Evolutionary conservation across 2,888 invertebrate species (phyloP), one percentile per base, ranked within the genome.

Genomic region (Athalia rosae): DNA sequence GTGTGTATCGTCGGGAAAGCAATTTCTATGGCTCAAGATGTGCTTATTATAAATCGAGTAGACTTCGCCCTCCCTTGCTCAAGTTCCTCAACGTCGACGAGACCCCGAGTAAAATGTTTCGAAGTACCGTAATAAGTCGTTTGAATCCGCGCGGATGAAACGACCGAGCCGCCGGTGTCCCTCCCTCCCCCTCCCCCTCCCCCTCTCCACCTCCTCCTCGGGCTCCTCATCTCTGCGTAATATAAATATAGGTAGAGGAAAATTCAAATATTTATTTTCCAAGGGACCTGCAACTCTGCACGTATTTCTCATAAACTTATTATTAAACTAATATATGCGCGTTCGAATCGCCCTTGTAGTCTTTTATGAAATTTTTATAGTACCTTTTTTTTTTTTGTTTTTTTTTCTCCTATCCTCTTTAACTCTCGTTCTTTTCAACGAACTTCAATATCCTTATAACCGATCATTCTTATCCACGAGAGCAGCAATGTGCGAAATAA

Each of bases 21-120:
- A 71, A 71, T 71, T 56, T 71, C 58, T 58, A 71, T 71, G 71
- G 71, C 71, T 71, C 43, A 71, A 71, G 71, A 71, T 58, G 58
- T 71, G 56, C 71, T 71, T 71, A 71, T 71, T 71, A 71, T 41
- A 50, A 71, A 58, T 71, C 71, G 71, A 71, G 71, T 71, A 58
- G 71, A 28, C 28, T 28, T 56, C 71, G 69, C 69, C 28, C 15
- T 48, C 11, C 41, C 41, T 66, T 66, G 15, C 48, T 56, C 53
- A n/a, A 28, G 69, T 11, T 8, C 13, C 58, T 45, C 58, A 13
- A 71, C 9, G 15, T 50, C 7, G 5, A 53, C 7, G 5, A 53
- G 56, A 69, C 45, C 53, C 53, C 9, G 15, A 15, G 61, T 4
- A 61, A 61, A 41, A 61, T 64, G 67, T 67, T 67, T 67, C 67